phyloP scores from a whole-genome alignment of 2,113 vertebrate genomes.

The Podarcis muralis region DNA sequence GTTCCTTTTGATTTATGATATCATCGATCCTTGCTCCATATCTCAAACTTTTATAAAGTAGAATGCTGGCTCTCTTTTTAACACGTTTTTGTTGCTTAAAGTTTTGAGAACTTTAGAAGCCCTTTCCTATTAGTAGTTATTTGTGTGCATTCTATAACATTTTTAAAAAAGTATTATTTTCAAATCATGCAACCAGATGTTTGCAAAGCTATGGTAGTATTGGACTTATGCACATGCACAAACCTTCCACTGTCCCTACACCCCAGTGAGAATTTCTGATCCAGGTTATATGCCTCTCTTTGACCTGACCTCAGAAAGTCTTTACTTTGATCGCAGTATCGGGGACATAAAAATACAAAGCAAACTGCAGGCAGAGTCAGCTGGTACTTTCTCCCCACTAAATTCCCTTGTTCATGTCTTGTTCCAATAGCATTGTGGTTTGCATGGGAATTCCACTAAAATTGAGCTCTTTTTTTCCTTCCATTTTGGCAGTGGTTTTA shows the following conservation, averaged over 20 bases:
- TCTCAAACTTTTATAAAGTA: slow-evolving; percentile 28
- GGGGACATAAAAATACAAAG: not conserved
- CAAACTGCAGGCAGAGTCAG: not conserved
- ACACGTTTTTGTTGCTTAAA: slow-evolving; percentile 11
- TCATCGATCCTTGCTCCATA: slow-evolving; percentile 8
- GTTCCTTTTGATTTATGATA: not conserved
- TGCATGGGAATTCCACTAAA: no score
- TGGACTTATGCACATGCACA: not conserved
- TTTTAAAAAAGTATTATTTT: not conserved
- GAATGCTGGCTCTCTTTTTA: slow-evolving; percentile 25
- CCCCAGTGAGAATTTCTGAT: not conserved
- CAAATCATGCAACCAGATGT: not conserved
- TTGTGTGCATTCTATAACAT: not conserved
- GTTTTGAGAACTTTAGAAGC: not conserved
- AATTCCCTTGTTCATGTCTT: no score
- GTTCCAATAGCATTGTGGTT: no score
- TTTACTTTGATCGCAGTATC: not conserved
- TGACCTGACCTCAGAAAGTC: not conserved
- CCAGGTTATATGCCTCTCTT: not conserved
- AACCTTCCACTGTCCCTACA: no score
- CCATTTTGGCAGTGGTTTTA: no score
- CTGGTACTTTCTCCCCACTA: not conserved
- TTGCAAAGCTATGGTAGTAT: not conserved
- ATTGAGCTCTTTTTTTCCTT: no score
- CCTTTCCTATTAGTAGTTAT: not conserved